These are phyloP conservation scores for Montipora capricornis DNA, from an alignment of 64 coral and sea anemone genomes.

Conservation along the genomic window DNA sequence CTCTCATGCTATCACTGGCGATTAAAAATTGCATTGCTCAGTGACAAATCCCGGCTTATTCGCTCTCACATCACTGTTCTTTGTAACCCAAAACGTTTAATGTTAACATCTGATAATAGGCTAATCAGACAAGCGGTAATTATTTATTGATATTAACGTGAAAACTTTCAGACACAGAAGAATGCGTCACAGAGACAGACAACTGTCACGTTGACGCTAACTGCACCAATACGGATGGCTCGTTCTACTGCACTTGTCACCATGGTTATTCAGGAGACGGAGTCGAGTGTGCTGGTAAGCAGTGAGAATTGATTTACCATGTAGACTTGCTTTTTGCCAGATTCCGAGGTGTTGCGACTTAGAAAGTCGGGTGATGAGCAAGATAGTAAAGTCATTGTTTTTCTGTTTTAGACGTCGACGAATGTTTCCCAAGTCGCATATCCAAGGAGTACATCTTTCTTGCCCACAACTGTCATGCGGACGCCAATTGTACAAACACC, in stretches of 20 bases:
- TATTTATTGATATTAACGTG: background rate
- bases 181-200: constrained; percentile 31
- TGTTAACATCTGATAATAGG: too few relatives aligned
- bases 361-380: too few relatives aligned
- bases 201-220: constrained; percentile 77
- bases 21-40: background rate
- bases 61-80: too few relatives aligned
- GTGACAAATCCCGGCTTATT: background rate
- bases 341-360: too few relatives aligned
- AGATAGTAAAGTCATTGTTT: background rate
- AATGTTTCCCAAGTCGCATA: constrained; percentile 52
- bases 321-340: background rate
- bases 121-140: background rate
- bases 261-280: constrained; percentile 78
- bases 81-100: too few relatives aligned
- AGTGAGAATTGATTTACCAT: background rate
- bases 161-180: constrained; percentile 47
- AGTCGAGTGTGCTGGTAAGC: constrained; percentile 73
- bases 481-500: constrained; percentile 78
- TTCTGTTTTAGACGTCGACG: constrained; percentile 71
- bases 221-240: constrained; percentile 81
- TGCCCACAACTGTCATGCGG: constrained; percentile 75
- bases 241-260: constrained; percentile 84
- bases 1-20: background rate
- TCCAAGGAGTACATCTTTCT: constrained; percentile 39